Evolutionary conservation across 2,113 vertebrate genomes (phyloP), one percentile per base, ranked within the genome.

Genomic region (Hippocampus abdominalis): DNA sequence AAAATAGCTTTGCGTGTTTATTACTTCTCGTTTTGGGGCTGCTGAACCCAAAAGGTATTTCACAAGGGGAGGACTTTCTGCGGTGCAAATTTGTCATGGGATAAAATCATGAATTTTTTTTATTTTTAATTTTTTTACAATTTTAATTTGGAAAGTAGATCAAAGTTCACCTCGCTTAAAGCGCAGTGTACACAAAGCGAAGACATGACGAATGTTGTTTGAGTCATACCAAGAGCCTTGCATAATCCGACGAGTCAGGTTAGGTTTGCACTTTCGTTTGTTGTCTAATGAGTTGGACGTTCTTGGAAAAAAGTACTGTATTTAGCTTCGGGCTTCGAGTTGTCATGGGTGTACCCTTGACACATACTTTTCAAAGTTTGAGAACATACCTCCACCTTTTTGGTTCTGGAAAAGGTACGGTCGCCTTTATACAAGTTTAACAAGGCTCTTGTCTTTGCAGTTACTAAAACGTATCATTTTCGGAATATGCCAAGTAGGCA

Each of bases 131-230:
- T 36, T 36, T 36, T 36, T 36, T 1, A 36, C 71, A 59, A 32
- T 60, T 18, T 42, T 42, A 1, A 23, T n/a, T 2, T 25, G 23
- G 25, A 3, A 39, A 21, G 39, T 39, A 60, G 16, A 62, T 62
- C 27, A 62, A 62, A 62, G 60, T 57, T 57, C 25, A 18, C 21
- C 4, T 57, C 15, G 54, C 8, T 18, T 18, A 32, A 60, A 32
- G 32, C 32, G 25, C 10, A 60, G 18, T 39, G 60, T 44, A 62
- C 60, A 9, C 32, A 57, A 12, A 36, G 32, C 23, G 25, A 23
- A 69, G 25, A 20, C 16, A 21, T 49, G 48, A 51, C 13, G 11
- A n/a, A 40, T 76, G 3, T 77, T 78, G 83, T 88, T 86, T 74
- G 80, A 69, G n/a, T 72, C 73, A 59, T 78, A 32, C 12, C 42